Conservation (phyloP, 2,888 invertebrate genomes). For the Mesorhabditis spiculigera region DNA sequence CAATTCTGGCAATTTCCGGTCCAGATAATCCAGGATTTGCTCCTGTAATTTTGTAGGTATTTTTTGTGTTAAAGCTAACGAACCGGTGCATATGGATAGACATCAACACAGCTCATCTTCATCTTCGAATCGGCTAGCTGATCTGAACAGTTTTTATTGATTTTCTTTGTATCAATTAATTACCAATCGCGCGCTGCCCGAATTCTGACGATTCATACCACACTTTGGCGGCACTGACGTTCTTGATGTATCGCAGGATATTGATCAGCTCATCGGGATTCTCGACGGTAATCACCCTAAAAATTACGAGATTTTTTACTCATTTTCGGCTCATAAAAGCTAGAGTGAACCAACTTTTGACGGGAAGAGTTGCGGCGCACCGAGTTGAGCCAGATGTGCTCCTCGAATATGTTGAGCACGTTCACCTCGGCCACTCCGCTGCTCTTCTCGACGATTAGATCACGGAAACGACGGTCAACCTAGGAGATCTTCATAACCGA, state of each 20-base stretch:
- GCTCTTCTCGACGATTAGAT: neutral
- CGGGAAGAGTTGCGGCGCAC: neutral
- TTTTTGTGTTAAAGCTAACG: neutral
- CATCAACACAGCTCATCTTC: slow-evolving; percentile 2
- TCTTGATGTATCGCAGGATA: neutral
- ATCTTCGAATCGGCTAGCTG: neutral
- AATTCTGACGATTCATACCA: neutral
- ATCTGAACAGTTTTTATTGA: neutral
- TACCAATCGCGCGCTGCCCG: neutral
- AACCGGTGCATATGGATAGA: neutral
- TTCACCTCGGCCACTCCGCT: neutral
- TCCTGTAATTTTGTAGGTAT: neutral
- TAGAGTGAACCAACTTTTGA: neutral
- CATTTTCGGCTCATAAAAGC: neutral
- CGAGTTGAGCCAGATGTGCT: slow-evolving; percentile 3
- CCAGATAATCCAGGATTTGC: neutral
- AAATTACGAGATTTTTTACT: neutral
- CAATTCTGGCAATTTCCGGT: neutral
- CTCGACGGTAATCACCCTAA: neutral
- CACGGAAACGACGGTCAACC: neutral
- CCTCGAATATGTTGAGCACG: slow-evolving; percentile 5
- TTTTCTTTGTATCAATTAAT: neutral
- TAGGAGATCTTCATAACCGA: no score
- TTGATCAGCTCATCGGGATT: neutral
- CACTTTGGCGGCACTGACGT: neutral